Base-by-base conservation (phyloP, 2,113 vertebrate genomes). In the Cebidichthys violaceus region DNA sequence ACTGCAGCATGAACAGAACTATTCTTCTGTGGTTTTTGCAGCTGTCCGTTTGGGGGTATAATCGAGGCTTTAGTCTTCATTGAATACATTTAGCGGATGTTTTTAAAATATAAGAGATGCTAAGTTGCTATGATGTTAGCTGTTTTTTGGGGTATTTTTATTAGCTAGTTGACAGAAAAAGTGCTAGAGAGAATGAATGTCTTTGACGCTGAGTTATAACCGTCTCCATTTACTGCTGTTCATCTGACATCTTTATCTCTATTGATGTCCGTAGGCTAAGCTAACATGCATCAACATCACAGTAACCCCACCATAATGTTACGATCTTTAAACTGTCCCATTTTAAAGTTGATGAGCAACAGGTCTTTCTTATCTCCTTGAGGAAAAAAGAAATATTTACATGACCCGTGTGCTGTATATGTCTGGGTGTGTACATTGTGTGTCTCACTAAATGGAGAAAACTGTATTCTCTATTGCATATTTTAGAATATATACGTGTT, bases 401-500 rank as follows among this genome's bases (percentile, higher is more conserved):
- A 11, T 1, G 33, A 54, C 29, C 57, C 57, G 2, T 8, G 14
- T 24, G 52, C 43, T 68, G 54, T 55, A 29, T 35, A 18, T 57
- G 47, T 64, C 70, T 75, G 43, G 1, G 39, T 15, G 57, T 65
- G 70, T 27, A 10, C 31, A 8, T n/a, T n/a, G 22, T 45, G 43
- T 55, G 52, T 55, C 15, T 24, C 50, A 24, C 27, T 39, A 59
- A 55, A 65, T 31, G 55, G 41, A 71, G 14, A 31, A 33, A 60
- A 43, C 33, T 22, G 67, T 68, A 54, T 62, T 55, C 57, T 47
- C 29, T 47, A 2, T 5, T 62, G 61, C 68, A 5, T n/a, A 61
- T 37, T 77, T 61, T 39, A 35, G 70, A 73, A 37, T 72, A 29
- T 67, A 20, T 62, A 65, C 70, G 75, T 41, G 80, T 74, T 20